These are phyloP conservation scores for Tryphoninae sp. DNA, from an alignment of 2,888 invertebrate species.

Conservation along the genomic window DNA sequence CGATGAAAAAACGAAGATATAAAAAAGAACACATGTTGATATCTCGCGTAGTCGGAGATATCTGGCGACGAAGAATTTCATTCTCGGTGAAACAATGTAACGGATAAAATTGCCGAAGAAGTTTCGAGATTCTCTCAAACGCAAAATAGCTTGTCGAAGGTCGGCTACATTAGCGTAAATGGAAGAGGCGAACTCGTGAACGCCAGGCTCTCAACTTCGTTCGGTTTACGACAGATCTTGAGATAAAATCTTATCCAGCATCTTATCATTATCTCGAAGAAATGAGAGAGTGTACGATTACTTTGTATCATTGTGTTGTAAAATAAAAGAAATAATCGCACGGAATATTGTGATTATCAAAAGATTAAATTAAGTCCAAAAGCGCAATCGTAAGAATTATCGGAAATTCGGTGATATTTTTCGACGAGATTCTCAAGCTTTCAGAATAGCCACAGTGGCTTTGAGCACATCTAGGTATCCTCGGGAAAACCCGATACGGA, in stretches of 20 bases:
- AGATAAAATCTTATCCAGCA: slow-evolving; percentile 9
- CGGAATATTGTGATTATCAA: not conserved
- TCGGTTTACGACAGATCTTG: slow-evolving; percentile 6
- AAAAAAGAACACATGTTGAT: slow-evolving; percentile 44
- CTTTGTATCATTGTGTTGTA: not conserved
- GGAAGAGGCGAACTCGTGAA: slow-evolving; percentile 12
- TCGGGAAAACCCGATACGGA: not conserved
- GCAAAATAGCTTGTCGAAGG: slow-evolving; percentile 66
- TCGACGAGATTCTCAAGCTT: not conserved
- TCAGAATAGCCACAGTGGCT: not conserved
- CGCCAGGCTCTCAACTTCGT: not conserved
- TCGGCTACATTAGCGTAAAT: slow-evolving; percentile 64
- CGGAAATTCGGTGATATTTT: not conserved
- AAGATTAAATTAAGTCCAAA: not conserved
- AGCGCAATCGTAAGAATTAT: no score
- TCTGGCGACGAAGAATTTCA: slow-evolving; percentile 42
- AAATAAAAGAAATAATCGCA: not conserved
- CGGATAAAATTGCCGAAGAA: slow-evolving; percentile 60
- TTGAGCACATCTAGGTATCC: not conserved
- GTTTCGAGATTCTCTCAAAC: slow-evolving; percentile 31
- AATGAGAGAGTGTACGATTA: not conserved
- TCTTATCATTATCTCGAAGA: slow-evolving; percentile 20
- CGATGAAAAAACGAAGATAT: slow-evolving; percentile 51
- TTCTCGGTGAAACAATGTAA: slow-evolving; percentile 62
- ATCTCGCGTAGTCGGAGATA: slow-evolving; percentile 38